Base-by-base conservation (phyloP, 2,888 invertebrate genomes). In the Alloscopus bannaensis region DNA sequence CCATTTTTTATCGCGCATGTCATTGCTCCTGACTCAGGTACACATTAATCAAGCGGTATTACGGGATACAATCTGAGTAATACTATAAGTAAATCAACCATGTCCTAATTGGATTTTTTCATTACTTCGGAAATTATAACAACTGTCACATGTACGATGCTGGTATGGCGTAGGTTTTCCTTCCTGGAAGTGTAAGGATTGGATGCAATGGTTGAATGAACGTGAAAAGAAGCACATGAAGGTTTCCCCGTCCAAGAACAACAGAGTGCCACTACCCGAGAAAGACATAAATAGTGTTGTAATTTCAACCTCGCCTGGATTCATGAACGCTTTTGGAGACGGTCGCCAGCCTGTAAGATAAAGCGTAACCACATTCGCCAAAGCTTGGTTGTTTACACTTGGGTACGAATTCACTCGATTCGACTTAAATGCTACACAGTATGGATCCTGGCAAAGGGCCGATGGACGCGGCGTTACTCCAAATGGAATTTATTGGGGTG, bases 271-370 rank as follows among this genome's bases (percentile, higher is more conserved):
- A 4, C 29, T 81, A 16, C 57, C 57, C 22, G 16, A 60, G 22
- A 68, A 77, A 22, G 26, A 36, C 0, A 13, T 81, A 31, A 77
- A 81, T 45, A 65, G 73, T 8, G 81, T 81, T n/a, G n/a, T 78
- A 13, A 65, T 81, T 59, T 62, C 62, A 18, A 45, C 62, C 0
- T 26, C 55, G 2, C 20, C 6, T n/a, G 55, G 72, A 68, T 22
- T 81, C 6, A 8, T 50, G 4, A 52, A 77, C 13, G 55, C 70
- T 24, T 81, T 81, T 64, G 16, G 11, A 18, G 55, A 24, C 4
- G 36, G 45, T 20, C n/a, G n/a, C n/a, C 20, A 52, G 8, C 64
- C 68, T 3, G 81, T 81, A 73, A 60, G 28, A 20, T n/a, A n/a
- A n/a, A n/a, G n/a, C n/a, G n/a, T n/a, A n/a, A n/a, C n/a, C n/a